Evolutionary conservation across 2,888 invertebrate species (phyloP), one percentile per base, ranked within the genome.

Genomic region (Seira musarum): DNA sequence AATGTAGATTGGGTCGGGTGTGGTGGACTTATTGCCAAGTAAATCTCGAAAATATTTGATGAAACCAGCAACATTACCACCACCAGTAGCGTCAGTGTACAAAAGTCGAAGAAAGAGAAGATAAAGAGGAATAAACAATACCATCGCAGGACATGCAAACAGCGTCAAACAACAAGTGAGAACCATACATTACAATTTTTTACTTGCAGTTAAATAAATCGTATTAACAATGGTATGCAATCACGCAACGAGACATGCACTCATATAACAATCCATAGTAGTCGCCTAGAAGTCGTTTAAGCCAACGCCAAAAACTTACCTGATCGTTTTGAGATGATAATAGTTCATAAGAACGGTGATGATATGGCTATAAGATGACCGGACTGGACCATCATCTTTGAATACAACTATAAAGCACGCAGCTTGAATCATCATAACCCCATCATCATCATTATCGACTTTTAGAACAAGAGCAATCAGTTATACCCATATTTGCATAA

Each of bases 381-480:
- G 60, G 61, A 60, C 71, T 22, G 19, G 19, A 21, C 53, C 49
- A 49, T n/a, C 49, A 49, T 13, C 49, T 15, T n/a, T 8, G 24
- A 17, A 22, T n/a, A 35, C 53, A 57, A 21, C 46, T 64, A 63
- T 46, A 46, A 53, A 72, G 30, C 72, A 22, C 72, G 1, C n/a
- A 53, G 30, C 40, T 72, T 61, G 46, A 35, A 49, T 64, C 40
- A 35, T 69, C 60, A 40, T 60, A 21, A 24, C 64, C 2, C n/a
- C 19, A 64, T 24, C 63, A 72, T 17, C 49, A 72, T 13, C 35
- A 72, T 60, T n/a, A 49, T 49, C 60, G 22, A 60, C 2, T 60
- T 60, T 15, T 60, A 73, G 79, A 83, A 81, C 80, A 68, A 77
- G 76, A 72, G 74, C 76, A 82, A 80, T 80, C 83, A 80, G 68